phyloP scores from a whole-genome alignment of 1,140 invertebrate species.

The Ectropis grisescens region DNA sequence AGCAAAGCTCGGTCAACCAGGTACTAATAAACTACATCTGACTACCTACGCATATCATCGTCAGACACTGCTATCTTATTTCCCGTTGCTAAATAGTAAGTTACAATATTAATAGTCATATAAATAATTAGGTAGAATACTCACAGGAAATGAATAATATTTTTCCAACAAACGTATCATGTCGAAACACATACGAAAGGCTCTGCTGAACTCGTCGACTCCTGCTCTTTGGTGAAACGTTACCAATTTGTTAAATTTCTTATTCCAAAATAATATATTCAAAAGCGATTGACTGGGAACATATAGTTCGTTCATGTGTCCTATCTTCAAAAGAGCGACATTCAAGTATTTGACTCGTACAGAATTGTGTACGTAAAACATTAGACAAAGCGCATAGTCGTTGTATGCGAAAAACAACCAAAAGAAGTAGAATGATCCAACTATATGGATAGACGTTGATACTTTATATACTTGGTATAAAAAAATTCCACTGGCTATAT shows the following conservation, averaged over 20 bases:
- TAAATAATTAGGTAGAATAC: too few species aligned
- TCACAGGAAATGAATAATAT: slow-evolving; percentile 27
- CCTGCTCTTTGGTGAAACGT: slow-evolving; percentile 22
- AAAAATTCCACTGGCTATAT: slow-evolving; percentile 6
- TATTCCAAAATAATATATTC: slow-evolving; percentile 26
- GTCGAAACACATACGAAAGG: slow-evolving; percentile 23
- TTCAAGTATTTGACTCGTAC: slow-evolving; percentile 32
- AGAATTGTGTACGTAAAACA: slow-evolving; percentile 14
- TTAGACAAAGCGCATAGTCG: slow-evolving; percentile 18
- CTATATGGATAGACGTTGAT: slow-evolving; percentile 11
- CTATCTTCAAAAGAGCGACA: slow-evolving; percentile 31
- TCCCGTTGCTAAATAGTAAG: too few species aligned
- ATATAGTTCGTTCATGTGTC: slow-evolving; percentile 18
- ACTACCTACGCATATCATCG: too few species aligned
- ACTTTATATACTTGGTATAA: slow-evolving; percentile 13
- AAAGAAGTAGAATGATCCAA: slow-evolving; percentile 14
- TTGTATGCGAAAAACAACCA: slow-evolving; percentile 23
- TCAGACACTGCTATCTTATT: too few species aligned
- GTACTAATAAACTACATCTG: too few species aligned
- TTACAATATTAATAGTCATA: too few species aligned
- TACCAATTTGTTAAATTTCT: slow-evolving; percentile 22
- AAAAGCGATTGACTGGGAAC: slow-evolving; percentile 29
- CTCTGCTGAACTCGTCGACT: slow-evolving; percentile 16
- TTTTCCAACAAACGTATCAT: slow-evolving; percentile 15
- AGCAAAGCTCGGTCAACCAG: too few species aligned